Conservation (phyloP, 2,888 invertebrate genomes). For the Caenorhabditis uteleia region DNA sequence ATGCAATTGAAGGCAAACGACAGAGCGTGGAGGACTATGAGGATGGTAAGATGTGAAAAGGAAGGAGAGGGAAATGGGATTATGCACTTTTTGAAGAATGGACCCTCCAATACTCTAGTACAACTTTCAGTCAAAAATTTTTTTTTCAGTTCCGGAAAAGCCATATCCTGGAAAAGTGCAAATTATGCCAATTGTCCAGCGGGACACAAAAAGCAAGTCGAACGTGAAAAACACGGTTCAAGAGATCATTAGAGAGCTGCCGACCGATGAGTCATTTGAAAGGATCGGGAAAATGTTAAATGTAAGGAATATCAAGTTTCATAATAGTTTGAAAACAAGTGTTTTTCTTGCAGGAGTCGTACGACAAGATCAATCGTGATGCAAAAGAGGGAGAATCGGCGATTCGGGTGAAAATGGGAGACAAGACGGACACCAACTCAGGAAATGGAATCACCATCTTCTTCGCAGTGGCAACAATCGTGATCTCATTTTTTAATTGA, state of each 20-base stretch:
- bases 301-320: constrained; percentile 18
- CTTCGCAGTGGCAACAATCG: too few relatives aligned
- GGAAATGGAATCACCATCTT: too few relatives aligned
- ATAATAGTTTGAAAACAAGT: background rate
- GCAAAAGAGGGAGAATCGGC: constrained; percentile 17
- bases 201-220: constrained; percentile 21
- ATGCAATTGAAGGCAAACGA: too few relatives aligned
- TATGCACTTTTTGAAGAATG: too few relatives aligned
- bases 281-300: constrained; percentile 37
- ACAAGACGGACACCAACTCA: too few relatives aligned
- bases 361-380: constrained; percentile 20
- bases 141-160: constrained; percentile 20
- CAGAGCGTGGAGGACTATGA: too few relatives aligned
- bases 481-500: too few relatives aligned
- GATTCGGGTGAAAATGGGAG: constrained; percentile 21
- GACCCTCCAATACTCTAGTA: too few relatives aligned
- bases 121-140: too few relatives aligned
- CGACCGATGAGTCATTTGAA: constrained; percentile 33
- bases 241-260: constrained; percentile 34
- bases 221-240: constrained; percentile 18
- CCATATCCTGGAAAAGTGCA: constrained; percentile 34
- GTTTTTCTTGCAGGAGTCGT: constrained; percentile 32
- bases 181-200: constrained; percentile 37
- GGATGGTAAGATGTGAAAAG: too few relatives aligned
- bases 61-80: too few relatives aligned